Evolutionary conservation across 2,888 invertebrate genomes (phyloP), one percentile per base, ranked within the genome.

Genomic region (Agrotis segetum): DNA sequence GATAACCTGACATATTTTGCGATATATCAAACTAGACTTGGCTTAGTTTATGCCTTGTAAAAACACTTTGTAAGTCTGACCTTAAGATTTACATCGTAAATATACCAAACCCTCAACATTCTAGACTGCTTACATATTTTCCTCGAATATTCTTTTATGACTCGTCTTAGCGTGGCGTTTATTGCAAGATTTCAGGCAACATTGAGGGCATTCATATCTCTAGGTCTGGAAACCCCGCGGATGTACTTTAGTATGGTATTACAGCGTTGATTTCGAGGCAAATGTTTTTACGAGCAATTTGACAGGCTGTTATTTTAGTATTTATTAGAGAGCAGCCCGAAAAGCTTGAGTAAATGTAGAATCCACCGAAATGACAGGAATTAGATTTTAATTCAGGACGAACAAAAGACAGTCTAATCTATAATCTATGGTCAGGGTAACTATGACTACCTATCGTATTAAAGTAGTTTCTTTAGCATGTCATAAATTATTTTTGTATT

Each of bases 111-210:
- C 29, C 40, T 62, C 19, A 14, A 53, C 29, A 11, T 40, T 53
- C 56, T 47, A 66, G 58, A 68, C 67, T 29, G n/a, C 13, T 34
- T 11, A n/a, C 19, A 75, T 72, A 71, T 66, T 61, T 70, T 64
- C 49, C 53, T 69, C 2, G 53, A 67, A 83, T 73, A 62, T 70
- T 14, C 65, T 77, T 71, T 83, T 79, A 85, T 68, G 60, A 55
- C 44, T 63, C 55, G 58, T 80, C 67, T 69, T 65, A 61, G 49
- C 40, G 47, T 14, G 65, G 50, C 63, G 67, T 77, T 85, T 81
- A 84, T 81, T 71, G 70, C 73, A 72, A 49, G 63, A 71, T 65
- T 79, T 71, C 69, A 50, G 70, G 50, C 58, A 62, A 80, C 79
- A 81, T 74, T 84, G 55, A 53, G 14, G 63, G 34, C 61, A 34